Base-by-base conservation (phyloP, 35 echinoderm and acorn worm species). In the Apostichopus japonicus region DNA sequence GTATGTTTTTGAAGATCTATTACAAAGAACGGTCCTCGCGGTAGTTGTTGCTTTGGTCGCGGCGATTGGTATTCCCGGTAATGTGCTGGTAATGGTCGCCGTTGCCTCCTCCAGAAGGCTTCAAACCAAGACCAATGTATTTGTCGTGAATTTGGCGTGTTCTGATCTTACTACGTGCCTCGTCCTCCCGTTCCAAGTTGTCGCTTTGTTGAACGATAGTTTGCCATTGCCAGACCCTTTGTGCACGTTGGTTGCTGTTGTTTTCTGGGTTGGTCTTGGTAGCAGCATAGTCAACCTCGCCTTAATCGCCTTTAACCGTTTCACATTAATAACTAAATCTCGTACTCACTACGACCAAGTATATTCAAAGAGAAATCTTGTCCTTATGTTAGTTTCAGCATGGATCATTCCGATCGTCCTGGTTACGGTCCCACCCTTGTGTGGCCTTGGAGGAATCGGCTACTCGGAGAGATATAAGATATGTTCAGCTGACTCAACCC, bases 81-180 rank as follows among this genome's bases (percentile, higher is more conserved):
- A 87, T 87, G 19, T 86, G 24, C 51, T 98, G 52, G 92, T 95
- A 11, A 87, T 95, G 21, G 23, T 95, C 7, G 96, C 96, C 10
- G 96, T 97, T 9, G 13, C 81, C 10, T 90, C 92, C 27, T 93
- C 93, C 0, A 72, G 33, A 82, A 89, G 91, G 33, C 91, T 97
- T 0, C 96, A 97, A 59, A 97, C 92, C 23, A 80, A 87, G 1
- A 93, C 94, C 61, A 97, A 95, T 59, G 57, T 13, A 59, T 98
- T 98, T 53, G 96, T 98, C 44, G 94, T 98, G 27, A 95, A 93
- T 78, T 78, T 98, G 13, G 92, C 91, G 11, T 51, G 90, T 51
- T 88, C 96, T 19, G 96, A 98, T 83, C 63, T 95, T 2, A 5
- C 95, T 19, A 88, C 90, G 3, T 90, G 91, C 54, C 55, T 93